phyloP scores from a whole-genome alignment of 2,797 vertebrate species.

The Oreonectes daqikongensis region DNA sequence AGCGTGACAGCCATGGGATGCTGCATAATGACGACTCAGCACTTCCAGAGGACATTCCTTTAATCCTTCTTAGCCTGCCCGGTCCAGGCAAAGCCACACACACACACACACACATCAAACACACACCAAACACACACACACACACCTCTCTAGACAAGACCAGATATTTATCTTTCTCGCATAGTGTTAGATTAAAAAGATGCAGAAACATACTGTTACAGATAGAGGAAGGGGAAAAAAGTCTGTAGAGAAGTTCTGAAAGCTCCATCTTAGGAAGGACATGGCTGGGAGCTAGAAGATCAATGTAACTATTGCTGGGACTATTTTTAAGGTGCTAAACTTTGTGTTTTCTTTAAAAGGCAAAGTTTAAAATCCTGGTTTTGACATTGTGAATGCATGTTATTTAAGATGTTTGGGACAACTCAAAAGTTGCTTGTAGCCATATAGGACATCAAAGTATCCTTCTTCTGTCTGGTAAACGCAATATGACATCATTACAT shows the following conservation, averaged over 20 bases:
- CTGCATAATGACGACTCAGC: conserved; percentile 69
- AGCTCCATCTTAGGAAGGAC: conserved; percentile 26
- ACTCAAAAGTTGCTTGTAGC: too few species aligned
- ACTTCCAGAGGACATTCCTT: conserved; percentile 72
- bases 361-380: too few species aligned
- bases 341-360: too few species aligned
- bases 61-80: conserved; percentile 52
- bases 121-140: too few species aligned
- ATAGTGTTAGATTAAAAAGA: conserved; percentile 35
- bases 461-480: neutral
- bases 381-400: too few species aligned
- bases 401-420: too few species aligned
- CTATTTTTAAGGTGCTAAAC: too few species aligned
- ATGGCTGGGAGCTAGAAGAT: too few species aligned
- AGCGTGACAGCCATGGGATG: conserved; percentile 50
- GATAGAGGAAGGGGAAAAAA: conserved; percentile 2
- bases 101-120: conserved; percentile 1
- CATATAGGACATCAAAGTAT: too few species aligned
- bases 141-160: conserved; percentile 9
- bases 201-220: conserved; percentile 13
- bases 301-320: too few species aligned
- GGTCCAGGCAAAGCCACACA: conserved; percentile 59
- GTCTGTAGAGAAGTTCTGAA: conserved; percentile 25
- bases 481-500: neutral
- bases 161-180: conserved; percentile 31